Base-by-base conservation (phyloP, 1,140 invertebrate genomes). In the Cydia splendana region DNA sequence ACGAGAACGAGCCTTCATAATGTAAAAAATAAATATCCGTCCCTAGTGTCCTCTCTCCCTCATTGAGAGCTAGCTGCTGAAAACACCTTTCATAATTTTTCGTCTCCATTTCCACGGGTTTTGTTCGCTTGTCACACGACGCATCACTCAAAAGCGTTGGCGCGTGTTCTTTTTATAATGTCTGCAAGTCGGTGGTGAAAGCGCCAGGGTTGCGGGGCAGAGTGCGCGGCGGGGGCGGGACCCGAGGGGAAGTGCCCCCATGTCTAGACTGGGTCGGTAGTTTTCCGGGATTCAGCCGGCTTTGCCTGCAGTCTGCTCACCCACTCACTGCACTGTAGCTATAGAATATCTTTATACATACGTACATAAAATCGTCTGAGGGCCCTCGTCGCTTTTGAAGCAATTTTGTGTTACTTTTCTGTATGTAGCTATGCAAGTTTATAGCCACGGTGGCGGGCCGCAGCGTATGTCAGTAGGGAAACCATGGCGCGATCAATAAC, bases 241-340 rank as follows among this genome's bases (percentile, higher is more conserved):
- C 65, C 62, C 71, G 81, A 80, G 85, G 90, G 90, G 91, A 90
- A 89, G 86, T 91, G 90, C 91, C 91, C 89, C 91, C 91, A 90
- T 84, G 91, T 93, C 91, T 93, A 93, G 91, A 93, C 91, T 93
- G 91, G 91, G 91, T 93, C 90, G 91, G 91, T 93, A 93, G 91
- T 93, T 93, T 93, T 93, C 91, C 91, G 90, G 91, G 90, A 93
- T 93, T 91, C 91, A 91, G 89, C 81, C 89, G 86, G 88, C 88
- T 91, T 90, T 91, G 89, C 83, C 88, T 93, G 91, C 91, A 93
- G 90, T 89, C 85, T 86, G 85, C 84, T 90, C 87, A 89, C 88
- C 89, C 88, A 92, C 88, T 91, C 90, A 90, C 84, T 88, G 88
- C 88, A 90, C 82, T 89, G 79, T 86, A 81, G 65, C 75, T 79